Conservation (phyloP, 2,797 vertebrate species). For the Scarus forsteni region DNA sequence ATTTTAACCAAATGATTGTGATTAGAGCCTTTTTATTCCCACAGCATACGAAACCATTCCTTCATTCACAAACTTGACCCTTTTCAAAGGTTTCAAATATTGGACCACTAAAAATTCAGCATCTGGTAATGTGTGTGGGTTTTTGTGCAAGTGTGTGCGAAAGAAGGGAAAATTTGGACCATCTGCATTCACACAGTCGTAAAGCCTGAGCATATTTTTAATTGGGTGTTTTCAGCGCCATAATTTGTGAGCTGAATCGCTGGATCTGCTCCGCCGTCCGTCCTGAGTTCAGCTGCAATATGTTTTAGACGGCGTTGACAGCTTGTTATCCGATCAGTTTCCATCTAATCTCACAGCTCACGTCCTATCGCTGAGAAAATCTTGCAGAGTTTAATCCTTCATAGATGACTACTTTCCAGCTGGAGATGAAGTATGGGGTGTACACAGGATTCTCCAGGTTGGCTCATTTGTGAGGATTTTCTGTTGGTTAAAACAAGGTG, state of each 20-base stretch:
- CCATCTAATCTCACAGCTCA: slow-evolving; percentile 67
- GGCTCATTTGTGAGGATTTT: slow-evolving; percentile 7
- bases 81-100: neutral
- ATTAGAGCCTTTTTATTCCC: no score
- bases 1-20: no score
- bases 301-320: slow-evolving; percentile 53
- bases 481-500: no score
- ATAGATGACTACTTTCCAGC: slow-evolving; percentile 34
- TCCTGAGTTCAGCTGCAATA: slow-evolving; percentile 38
- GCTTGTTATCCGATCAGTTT: slow-evolving; percentile 66
- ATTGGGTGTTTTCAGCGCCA: slow-evolving; percentile 53
- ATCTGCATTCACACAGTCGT: slow-evolving; percentile 46
- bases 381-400: slow-evolving; percentile 53
- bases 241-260: slow-evolving; percentile 41
- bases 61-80: neutral
- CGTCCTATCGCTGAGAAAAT: slow-evolving; percentile 51
- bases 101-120: neutral
- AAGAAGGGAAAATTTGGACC: slow-evolving; percentile 31
- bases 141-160: slow-evolving; percentile 4
- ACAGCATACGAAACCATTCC: no score
- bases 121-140: neutral
- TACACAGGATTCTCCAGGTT: slow-evolving; percentile 11
- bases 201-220: slow-evolving; percentile 49
- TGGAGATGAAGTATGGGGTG: slow-evolving; percentile 8
- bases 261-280: slow-evolving; percentile 31